Evolutionary conservation across 2,113 vertebrate species (phyloP).

Genomic region (Carollia perspicillata): DNA sequence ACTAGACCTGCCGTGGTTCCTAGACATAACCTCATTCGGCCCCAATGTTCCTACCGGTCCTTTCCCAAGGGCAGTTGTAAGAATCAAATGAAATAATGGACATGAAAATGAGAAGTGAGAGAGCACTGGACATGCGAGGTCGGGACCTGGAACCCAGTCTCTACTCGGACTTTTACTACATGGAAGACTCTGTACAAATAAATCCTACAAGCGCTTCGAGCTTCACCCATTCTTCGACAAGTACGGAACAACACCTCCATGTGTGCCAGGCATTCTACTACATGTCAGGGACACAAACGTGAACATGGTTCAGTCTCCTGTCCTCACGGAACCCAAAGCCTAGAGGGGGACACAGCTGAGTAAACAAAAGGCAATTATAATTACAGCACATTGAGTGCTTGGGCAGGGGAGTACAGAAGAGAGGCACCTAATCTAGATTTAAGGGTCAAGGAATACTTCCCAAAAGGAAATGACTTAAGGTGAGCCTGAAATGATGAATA

Average conservation of each 20-base stretch:
- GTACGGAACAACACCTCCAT: accelerated
- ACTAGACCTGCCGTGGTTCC: background rate
- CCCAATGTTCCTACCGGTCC: background rate
- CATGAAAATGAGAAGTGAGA: background rate
- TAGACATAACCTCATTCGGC: background rate
- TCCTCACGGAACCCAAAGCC: background rate
- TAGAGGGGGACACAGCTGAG: background rate
- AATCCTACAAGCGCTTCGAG: background rate
- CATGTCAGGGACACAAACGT: background rate
- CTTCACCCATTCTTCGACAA: background rate
- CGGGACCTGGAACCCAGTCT: background rate
- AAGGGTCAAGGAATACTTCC: background rate
- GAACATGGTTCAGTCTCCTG: background rate
- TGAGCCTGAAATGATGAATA: background rate
- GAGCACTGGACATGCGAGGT: background rate
- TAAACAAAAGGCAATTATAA: background rate
- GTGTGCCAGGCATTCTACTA: background rate
- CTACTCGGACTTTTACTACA: background rate
- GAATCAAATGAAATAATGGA: constrained; percentile 8
- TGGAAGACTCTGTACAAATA: background rate
- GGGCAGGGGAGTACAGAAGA: background rate
- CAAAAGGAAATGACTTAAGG: background rate
- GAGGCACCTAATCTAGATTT: background rate
- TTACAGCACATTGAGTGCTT: background rate
- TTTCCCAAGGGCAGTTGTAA: background rate